Conservation (phyloP, 2,888 invertebrate species). For the Yponomeuta sedellus region DNA sequence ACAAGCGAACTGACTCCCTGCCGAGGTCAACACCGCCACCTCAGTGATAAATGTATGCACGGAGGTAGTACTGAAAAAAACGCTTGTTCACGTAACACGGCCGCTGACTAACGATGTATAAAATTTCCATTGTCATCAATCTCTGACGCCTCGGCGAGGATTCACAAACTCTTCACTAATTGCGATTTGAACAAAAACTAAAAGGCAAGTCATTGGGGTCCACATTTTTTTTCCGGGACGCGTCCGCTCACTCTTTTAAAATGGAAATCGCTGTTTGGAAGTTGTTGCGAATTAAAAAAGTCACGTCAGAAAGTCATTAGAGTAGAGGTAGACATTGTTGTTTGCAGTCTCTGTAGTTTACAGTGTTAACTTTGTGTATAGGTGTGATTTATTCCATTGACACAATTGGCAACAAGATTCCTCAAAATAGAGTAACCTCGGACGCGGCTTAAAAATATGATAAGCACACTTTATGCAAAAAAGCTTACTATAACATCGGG, state of each 20-base stretch:
- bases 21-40: slow-evolving; percentile 3
- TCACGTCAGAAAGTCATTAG: slow-evolving; percentile 26
- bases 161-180: slow-evolving; percentile 74
- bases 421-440: too few relatives aligned
- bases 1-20: slow-evolving; percentile 2
- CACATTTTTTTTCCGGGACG: slow-evolving; percentile 48
- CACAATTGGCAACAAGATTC: too few relatives aligned
- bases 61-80: slow-evolving; percentile 13
- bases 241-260: slow-evolving; percentile 51
- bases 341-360: background rate
- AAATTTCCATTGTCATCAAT: slow-evolving; percentile 77
- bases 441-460: too few relatives aligned
- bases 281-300: slow-evolving; percentile 33
- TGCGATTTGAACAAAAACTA: slow-evolving; percentile 75
- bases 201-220: slow-evolving; percentile 67
- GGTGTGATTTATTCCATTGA: too few relatives aligned
- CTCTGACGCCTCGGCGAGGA: slow-evolving; percentile 72
- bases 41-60: slow-evolving; percentile 9
- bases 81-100: slow-evolving; percentile 53
- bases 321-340: slow-evolving; percentile 4
- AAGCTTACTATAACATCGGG: too few relatives aligned
- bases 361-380: too few relatives aligned
- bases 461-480: too few relatives aligned
- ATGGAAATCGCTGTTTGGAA: slow-evolving; percentile 34
- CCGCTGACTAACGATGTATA: slow-evolving; percentile 73